Base-by-base conservation (phyloP, 2,113 vertebrate genomes). In the Bostrychus sinensis region DNA sequence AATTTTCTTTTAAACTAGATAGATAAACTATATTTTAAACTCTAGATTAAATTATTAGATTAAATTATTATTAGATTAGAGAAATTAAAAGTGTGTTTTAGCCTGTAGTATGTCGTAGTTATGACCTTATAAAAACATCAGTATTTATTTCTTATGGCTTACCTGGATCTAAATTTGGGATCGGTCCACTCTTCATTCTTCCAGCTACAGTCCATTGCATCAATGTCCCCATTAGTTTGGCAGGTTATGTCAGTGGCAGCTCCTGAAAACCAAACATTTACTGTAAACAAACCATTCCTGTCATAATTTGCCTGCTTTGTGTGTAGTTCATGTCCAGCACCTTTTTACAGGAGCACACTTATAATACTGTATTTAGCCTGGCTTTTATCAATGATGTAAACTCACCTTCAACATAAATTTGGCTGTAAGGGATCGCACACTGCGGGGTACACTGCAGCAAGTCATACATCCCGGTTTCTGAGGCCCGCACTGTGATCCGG, bases 171-270 rank as follows among this genome's bases (percentile, higher is more conserved):
- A 26, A 98, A 77, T 43, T 75, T 85, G 62, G 91, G 83, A 39
- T 83, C 83, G 10, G 62, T 86, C 92, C 56, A 74, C 45, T 26
- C 89, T 68, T 43, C 77, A 84, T 72, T 87, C 43, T 87, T 89
- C 96, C 97, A 98, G 67, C 88, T 93, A 72, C 97, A 99, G 65
- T 90, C 94, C 96, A 98, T 96, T 32, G 88, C 90, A 50, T 91
- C 81, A 0, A 94, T 86, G 63, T 92, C 86, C 0, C 94, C 95
- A 30, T 93, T 92, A 5, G 95, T 96, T 87, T 93, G 88, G 86
- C 97, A 98, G 8, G 82, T 93, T 84, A 95, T 89, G 85, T 96
- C 90, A 23, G 89, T 78, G 37, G 65, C 77, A 10, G 71, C 84
- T 55, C 89, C 91, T 92, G 65, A 69, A 4, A 45, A 4, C 26